These are phyloP conservation scores for Struthidea cinerea DNA, from an alignment of 2,113 vertebrate species.

Conservation along the genomic window DNA sequence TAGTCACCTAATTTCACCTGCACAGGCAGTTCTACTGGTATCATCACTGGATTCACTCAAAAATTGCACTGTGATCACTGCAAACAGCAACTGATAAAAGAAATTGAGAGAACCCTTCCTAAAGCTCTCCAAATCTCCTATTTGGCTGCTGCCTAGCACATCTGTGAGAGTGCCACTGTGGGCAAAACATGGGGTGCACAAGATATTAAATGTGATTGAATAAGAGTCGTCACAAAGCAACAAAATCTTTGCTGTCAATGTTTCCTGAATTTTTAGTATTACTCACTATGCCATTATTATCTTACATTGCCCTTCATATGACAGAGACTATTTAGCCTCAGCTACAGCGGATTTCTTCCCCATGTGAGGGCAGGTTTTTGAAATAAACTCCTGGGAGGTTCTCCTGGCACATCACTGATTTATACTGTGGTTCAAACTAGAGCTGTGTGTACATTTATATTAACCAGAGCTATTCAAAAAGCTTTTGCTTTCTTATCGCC, in stretches of 20 bases:
- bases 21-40: neutral
- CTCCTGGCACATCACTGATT: neutral
- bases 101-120: neutral
- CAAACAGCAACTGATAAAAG: neutral
- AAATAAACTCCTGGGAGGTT: neutral
- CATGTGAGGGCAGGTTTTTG: neutral
- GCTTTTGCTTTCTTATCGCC: neutral
- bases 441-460: neutral
- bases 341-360: neutral
- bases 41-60: fast-evolving
- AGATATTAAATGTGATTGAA: neutral
- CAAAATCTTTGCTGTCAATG: neutral
- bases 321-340: neutral
- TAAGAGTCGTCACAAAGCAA: neutral
- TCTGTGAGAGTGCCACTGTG: neutral
- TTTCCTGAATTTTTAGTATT: neutral
- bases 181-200: neutral
- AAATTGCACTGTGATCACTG: neutral
- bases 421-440: neutral
- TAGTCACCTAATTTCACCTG: neutral
- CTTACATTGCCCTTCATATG: neutral
- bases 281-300: neutral
- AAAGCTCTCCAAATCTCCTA: neutral
- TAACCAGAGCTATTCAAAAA: neutral
- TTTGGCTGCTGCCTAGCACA: neutral